These are phyloP conservation scores for Drosophila phalerata DNA, from an alignment of 2,888 invertebrate species.

Conservation along the genomic window DNA sequence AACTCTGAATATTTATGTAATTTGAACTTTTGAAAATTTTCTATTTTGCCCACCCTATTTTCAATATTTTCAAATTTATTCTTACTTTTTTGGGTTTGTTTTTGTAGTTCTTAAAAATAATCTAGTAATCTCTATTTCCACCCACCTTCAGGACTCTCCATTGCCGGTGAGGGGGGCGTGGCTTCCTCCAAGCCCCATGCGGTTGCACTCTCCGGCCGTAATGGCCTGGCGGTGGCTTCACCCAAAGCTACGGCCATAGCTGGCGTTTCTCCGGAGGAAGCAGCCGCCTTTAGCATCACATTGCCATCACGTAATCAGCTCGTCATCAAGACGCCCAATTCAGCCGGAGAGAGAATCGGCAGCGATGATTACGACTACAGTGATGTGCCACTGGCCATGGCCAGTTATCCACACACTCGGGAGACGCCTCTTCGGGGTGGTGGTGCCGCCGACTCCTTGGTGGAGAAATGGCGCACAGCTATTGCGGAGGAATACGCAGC, in stretches of 20 bases:
- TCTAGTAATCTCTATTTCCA: too few relatives aligned
- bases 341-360: conserved; percentile 46
- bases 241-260: conserved; percentile 92
- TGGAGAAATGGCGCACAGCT: conserved; percentile 77
- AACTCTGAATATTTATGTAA: too few relatives aligned
- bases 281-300: conserved; percentile 83
- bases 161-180: conserved; percentile 89
- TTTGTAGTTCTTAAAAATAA: too few relatives aligned
- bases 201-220: conserved; percentile 90
- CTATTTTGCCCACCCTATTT: too few relatives aligned
- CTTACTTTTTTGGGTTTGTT: too few relatives aligned
- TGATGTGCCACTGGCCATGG: conserved; percentile 50
- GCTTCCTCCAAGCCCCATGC: conserved; percentile 91
- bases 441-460: conserved; percentile 59
- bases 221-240: conserved; percentile 90
- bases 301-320: conserved; percentile 82
- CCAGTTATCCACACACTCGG: conserved; percentile 60
- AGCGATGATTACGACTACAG: conserved; percentile 76
- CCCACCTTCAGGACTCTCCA: conserved; percentile 87
- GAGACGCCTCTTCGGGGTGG: conserved; percentile 51
- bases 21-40: too few relatives aligned
- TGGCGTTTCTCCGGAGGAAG: conserved; percentile 87
- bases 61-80: too few relatives aligned
- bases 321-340: conserved; percentile 75
- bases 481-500: conserved; percentile 78